Base-by-base conservation (phyloP, 2,113 vertebrate genomes). In the Hippocampus guttulatus region DNA sequence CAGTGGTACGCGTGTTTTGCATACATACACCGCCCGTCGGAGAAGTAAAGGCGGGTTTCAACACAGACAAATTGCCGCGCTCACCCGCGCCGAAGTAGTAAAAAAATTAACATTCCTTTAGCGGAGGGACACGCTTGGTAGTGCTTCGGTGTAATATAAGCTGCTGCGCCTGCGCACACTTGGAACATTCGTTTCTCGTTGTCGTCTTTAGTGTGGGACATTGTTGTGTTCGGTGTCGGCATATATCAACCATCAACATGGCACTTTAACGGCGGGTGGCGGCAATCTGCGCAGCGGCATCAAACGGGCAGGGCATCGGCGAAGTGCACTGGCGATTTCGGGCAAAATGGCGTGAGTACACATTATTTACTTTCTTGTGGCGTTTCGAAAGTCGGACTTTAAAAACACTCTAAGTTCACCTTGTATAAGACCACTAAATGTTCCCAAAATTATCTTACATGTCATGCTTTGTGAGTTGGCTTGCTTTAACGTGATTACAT, bases 311-410 rank as follows among this genome's bases (percentile, higher is more conserved):
- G 91, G 91, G 91, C 92, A 89, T 60, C 69, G 89, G 90, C 88
- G 16, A 77, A 88, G 64, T 85, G 92, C 92, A 87, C 78, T 86
- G 91, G 90, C 86, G 87, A 69, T 91, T 86, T 90, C 75, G 72
- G 87, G 88, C 90, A 92, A 90, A 85, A 93, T 93, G 92, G 92
- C 92, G 92, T 93, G 92, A 92, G 92, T 92, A 67, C 69, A 74
- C 57, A 18, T 64, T 64, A 30, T 64, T 0, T 12, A 2, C 1
- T 18, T 3, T 1, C 1, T 0, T 21, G 3, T n/a, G 6, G 9
- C 0, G 52, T 30, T n/a, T 40, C 15, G 1, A 6, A 1, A 4
- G 57, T 38, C 15, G 7, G 10, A 21, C 9, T 16, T 18, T 20
- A 1, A 20, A 33, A 20, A 63, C 18, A 11, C 52, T 55, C 10